Percentiles rank a stretch among this genome's conserved stretches.
Evolutionary conservation across 2,113 vertebrate species (phyloP).

Genomic region (Muntiacus muntjak): DNA sequence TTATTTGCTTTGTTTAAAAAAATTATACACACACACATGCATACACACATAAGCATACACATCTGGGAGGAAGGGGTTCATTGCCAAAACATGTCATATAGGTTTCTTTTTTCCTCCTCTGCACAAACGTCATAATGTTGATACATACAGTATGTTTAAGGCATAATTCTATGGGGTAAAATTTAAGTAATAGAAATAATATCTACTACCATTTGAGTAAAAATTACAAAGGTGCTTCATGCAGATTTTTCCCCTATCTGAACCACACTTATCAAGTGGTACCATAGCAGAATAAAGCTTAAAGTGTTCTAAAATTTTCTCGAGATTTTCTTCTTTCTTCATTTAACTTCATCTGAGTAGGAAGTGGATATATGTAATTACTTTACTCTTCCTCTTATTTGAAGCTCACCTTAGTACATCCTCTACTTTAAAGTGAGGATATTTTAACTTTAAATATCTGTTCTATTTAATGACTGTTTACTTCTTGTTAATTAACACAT

Average conservation of each 20-base stretch:
- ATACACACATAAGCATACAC: neutral
- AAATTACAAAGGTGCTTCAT: neutral
- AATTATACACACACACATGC: neutral
- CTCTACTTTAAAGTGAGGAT: neutral
- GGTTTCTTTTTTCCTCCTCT: neutral
- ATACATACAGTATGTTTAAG: neutral
- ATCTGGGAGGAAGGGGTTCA: neutral
- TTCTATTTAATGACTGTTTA: neutral
- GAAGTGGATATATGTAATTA: neutral
- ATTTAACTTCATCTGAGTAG: neutral
- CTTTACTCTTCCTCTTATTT: neutral
- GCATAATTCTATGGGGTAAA: neutral
- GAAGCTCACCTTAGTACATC: neutral
- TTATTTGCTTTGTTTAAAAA: neutral
- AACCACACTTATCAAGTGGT: neutral
- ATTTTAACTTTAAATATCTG: neutral
- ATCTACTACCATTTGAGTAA: neutral
- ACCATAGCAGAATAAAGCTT: neutral
- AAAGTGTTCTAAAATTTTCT: neutral
- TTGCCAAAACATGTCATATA: neutral
- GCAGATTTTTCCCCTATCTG: neutral
- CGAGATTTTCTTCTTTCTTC: neutral
- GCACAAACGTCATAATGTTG: neutral
- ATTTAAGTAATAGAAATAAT: neutral
- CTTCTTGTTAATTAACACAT: neutral